phyloP scores from a whole-genome alignment of 2,797 vertebrate species.

The Chiloscyllium punctatum region DNA sequence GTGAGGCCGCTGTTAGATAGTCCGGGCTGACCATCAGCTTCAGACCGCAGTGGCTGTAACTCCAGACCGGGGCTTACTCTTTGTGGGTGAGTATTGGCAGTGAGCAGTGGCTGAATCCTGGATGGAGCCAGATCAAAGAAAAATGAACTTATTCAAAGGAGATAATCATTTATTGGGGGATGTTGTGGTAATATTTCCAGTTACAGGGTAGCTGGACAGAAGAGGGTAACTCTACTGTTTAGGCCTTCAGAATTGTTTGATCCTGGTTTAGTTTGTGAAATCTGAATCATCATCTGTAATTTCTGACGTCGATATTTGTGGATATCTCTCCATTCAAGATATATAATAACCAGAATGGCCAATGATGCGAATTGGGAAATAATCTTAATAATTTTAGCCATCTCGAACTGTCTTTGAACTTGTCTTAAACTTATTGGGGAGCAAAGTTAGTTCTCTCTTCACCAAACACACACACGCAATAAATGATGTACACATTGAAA shows the following conservation, averaged over 20 bases:
- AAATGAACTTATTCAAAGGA: not conserved
- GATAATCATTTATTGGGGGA: not conserved
- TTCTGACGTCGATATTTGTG: not conserved
- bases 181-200: not conserved
- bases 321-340: not conserved
- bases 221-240: not conserved
- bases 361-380: not conserved
- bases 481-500: not conserved
- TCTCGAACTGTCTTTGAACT: not conserved
- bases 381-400: not conserved
- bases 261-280: not conserved
- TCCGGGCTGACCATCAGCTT: not conserved
- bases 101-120: not conserved
- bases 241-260: conserved; percentile 8
- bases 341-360: not conserved
- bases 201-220: not conserved
- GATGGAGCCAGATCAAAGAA: not conserved
- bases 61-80: not conserved
- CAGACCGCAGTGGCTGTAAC: not conserved
- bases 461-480: not conserved
- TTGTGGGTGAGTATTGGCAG: not conserved
- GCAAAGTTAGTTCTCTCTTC: not conserved
- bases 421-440: not conserved
- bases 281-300: not conserved
- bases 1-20: not conserved